Evolutionary conservation across 2,113 vertebrate genomes (phyloP).

Genomic region (Blennius ocellaris): DNA sequence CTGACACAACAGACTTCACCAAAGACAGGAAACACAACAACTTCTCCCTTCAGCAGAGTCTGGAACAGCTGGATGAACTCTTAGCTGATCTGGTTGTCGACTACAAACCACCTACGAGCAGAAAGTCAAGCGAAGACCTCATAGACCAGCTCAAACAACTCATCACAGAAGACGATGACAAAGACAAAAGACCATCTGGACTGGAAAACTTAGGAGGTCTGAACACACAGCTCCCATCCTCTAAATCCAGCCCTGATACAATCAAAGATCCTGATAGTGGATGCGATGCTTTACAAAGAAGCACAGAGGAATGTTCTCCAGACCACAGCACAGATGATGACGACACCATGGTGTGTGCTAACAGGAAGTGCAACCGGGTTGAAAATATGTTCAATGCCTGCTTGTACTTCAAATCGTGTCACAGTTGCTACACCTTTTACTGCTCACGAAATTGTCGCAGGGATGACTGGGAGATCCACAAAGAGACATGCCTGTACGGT

Average conservation of each 20-base stretch:
- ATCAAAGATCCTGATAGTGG: slow-evolving; percentile 82
- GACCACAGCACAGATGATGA: slow-evolving; percentile 93
- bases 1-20: slow-evolving; percentile 53
- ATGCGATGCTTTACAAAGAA: slow-evolving; percentile 81
- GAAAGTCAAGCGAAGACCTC: slow-evolving; percentile 81
- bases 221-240: slow-evolving; percentile 86
- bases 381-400: slow-evolving; percentile 96
- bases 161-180: slow-evolving; percentile 80
- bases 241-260: slow-evolving; percentile 79
- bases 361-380: slow-evolving; percentile 89
- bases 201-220: slow-evolving; percentile 76
- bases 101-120: slow-evolving; percentile 86
- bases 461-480: slow-evolving; percentile 95
- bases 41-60: slow-evolving; percentile 90
- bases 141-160: slow-evolving; percentile 89
- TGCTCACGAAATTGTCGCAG: slow-evolving; percentile 95
- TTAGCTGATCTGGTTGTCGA: slow-evolving; percentile 95
- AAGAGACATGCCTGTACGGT: slow-evolving; percentile 92
- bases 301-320: slow-evolving; percentile 86
- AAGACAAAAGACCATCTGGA: slow-evolving; percentile 63
- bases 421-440: slow-evolving; percentile 98
- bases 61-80: slow-evolving; percentile 94
- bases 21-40: slow-evolving; percentile 82
- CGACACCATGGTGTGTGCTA: slow-evolving; percentile 94
- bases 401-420: slow-evolving; percentile 97